Evolutionary conservation across 2,888 invertebrate species (phyloP).

Genomic region (Nomada fucata): DNA sequence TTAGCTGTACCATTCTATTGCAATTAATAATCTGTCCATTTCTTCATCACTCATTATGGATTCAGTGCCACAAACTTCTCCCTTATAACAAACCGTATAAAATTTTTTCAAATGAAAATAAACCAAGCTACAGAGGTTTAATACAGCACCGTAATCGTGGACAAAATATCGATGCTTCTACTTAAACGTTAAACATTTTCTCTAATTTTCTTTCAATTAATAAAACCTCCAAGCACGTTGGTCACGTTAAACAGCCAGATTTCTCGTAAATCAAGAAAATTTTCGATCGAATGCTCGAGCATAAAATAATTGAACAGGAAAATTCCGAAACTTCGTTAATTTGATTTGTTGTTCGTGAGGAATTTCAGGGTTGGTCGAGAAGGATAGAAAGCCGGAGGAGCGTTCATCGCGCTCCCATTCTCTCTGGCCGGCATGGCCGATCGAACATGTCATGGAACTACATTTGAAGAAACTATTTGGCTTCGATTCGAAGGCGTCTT

Average conservation of each 20-base stretch:
- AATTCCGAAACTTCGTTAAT: background rate
- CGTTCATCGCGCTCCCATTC: background rate
- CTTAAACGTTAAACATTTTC: background rate
- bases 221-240: conserved; percentile 17
- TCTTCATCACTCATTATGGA: no score
- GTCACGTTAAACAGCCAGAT: background rate
- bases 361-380: conserved; percentile 1
- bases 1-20: no score
- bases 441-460: conserved; percentile 6
- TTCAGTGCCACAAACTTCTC: no score
- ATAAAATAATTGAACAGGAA: background rate
- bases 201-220: background rate
- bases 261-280: background rate
- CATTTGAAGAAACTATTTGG: conserved; percentile 22
- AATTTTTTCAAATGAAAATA: no score
- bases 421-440: background rate
- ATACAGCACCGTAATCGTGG: no score
- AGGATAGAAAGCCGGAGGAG: background rate
- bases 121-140: no score
- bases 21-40: no score
- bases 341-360: conserved; percentile 10
- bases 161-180: no score
- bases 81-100: no score
- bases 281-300: background rate
- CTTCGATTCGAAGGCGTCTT: conserved; percentile 25